phyloP scores from a whole-genome alignment of 2,113 vertebrate genomes.

The Sialia sialis region DNA sequence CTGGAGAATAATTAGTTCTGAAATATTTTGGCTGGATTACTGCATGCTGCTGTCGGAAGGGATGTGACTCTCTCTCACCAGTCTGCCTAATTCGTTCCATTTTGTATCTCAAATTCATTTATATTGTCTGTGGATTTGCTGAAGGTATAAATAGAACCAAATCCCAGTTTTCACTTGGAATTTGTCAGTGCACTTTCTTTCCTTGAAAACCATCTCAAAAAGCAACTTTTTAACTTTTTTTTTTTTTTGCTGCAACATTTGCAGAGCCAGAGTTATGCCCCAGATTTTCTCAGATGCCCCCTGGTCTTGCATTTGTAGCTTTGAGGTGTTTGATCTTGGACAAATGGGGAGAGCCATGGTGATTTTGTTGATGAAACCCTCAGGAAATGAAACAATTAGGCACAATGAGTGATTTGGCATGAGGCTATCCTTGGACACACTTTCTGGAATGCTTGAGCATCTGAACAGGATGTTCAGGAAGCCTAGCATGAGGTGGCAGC shows the following conservation, averaged over 20 bases:
- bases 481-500: background rate
- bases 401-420: background rate
- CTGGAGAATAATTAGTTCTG: slow-evolving; percentile 51
- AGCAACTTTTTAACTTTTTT: fast-evolving
- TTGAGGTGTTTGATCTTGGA: background rate
- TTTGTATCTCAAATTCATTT: slow-evolving; percentile 38
- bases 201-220: background rate
- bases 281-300: background rate
- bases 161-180: slow-evolving; percentile 15
- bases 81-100: background rate
- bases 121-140: slow-evolving; percentile 54
- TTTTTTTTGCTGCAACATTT: background rate
- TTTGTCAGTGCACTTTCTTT: background rate
- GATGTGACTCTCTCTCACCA: slow-evolving; percentile 4
- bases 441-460: background rate
- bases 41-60: background rate
- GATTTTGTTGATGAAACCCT: background rate
- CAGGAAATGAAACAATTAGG: background rate
- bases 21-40: slow-evolving; percentile 60
- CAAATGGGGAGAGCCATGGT: background rate
- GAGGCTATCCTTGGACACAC: background rate
- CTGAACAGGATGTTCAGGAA: background rate
- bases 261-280: background rate
- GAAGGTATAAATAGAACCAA: slow-evolving; percentile 51
- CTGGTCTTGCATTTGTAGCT: background rate